phyloP scores from a whole-genome alignment of 30 jellyfish, hydroid and myxozoan genomes.

The Cassiopea xamachana region DNA sequence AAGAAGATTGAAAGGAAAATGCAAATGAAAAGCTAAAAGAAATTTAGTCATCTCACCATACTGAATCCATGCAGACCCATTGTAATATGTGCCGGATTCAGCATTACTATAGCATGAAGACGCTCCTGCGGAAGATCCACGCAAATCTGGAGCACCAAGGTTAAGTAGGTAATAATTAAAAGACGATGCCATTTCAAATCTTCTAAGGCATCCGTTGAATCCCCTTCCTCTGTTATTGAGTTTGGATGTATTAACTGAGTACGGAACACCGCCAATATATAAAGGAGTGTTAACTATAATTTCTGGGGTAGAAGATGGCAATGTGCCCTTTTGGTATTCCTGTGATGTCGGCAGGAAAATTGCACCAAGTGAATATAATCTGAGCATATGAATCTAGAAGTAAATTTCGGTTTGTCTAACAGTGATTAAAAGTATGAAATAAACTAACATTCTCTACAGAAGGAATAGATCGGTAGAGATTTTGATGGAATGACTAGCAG shows the following conservation, averaged over 20 bases:
- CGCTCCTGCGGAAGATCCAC: constrained; percentile 90
- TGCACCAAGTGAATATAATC: constrained; percentile 91
- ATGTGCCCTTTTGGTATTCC: constrained; percentile 82
- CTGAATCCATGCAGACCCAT: constrained; percentile 82
- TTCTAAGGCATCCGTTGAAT: constrained; percentile 89
- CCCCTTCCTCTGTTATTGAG: constrained; percentile 71
- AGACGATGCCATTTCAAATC: constrained; percentile 94
- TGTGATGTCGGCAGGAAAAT: constrained; percentile 87
- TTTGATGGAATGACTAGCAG: background rate
- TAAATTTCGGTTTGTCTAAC: background rate
- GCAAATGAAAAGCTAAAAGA: too few species aligned
- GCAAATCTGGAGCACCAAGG: constrained; percentile 81
- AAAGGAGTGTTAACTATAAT: constrained; percentile 75
- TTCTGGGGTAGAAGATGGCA: constrained; percentile 40
- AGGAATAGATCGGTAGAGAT: background rate
- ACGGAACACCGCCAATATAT: constrained; percentile 95
- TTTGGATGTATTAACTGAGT: constrained; percentile 66
- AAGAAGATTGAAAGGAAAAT: background rate
- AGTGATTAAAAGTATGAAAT: background rate
- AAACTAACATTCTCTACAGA: background rate
- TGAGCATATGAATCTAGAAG: constrained; percentile 84
- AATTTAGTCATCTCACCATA: constrained; percentile 61
- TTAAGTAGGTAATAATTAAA: constrained; percentile 79
- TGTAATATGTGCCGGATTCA: constrained; percentile 91
- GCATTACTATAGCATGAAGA: constrained; percentile 81